Conservation (phyloP, 2,797 vertebrate species). For the Trichosurus vulpecula region DNA sequence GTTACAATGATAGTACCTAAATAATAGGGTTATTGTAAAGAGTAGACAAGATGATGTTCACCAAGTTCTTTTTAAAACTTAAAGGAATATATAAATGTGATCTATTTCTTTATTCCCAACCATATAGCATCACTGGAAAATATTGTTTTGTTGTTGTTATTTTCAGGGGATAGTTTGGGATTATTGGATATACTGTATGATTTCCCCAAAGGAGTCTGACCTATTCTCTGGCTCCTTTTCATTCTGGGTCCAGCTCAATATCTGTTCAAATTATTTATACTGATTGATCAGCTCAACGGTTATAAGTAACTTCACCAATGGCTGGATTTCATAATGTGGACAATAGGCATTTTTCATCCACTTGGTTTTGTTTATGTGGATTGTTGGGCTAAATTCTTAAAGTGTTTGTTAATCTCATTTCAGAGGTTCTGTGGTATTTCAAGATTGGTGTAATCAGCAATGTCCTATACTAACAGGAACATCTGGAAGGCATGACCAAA, state of each 20-base stretch:
- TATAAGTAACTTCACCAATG: neutral
- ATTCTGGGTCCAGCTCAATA: neutral
- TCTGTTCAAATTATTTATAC: neutral
- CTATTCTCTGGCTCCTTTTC: neutral
- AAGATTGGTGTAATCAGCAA: too few relatives aligned
- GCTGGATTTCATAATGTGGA: neutral
- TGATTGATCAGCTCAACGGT: neutral
- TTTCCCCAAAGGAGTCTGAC: neutral
- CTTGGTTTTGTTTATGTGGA: neutral
- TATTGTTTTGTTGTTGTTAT: neutral
- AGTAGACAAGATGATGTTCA: neutral
- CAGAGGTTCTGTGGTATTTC: too few relatives aligned
- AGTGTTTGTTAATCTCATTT: neutral
- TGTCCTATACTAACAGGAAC: neutral
- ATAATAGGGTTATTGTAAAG: neutral
- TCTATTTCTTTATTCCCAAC: neutral
- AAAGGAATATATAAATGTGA: neutral
- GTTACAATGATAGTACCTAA: neutral
- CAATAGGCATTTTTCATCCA: neutral
- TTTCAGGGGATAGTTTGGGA: neutral
- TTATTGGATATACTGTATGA: neutral
- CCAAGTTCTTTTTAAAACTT: neutral
- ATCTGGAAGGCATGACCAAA: neutral
- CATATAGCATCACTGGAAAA: neutral
- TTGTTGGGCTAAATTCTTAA: neutral